A percentile compares a stretch with the other conserved stretches of the same genome.
These are phyloP conservation scores for Botia almorhae DNA, from an alignment of 2,797 vertebrate species.

Conservation along the genomic window DNA sequence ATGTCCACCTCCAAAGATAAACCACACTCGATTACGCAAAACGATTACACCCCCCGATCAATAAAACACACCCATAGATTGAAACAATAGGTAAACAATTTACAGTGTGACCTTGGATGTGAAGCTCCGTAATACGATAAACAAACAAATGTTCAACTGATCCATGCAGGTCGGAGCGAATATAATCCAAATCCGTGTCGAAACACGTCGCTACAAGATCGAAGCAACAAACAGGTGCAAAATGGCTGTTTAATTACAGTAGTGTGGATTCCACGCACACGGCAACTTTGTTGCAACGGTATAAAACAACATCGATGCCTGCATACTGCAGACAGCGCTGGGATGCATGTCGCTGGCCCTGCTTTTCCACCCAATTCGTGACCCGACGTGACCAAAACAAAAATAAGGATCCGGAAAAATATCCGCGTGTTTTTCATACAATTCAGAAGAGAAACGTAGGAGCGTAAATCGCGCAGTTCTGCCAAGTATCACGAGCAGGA, in stretches of 20 bases:
- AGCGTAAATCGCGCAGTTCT: conserved; percentile 63
- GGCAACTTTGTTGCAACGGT: conserved; percentile 81
- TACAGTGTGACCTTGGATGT: conserved; percentile 81
- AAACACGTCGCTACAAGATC: conserved; percentile 67
- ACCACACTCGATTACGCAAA: conserved; percentile 66
- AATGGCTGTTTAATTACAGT: conserved; percentile 70
- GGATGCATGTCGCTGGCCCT: conserved; percentile 77
- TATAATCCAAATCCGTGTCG: conserved; percentile 67
- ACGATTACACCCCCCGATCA: conserved; percentile 53
- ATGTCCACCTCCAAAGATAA: conserved; percentile 58
- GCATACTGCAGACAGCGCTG: conserved; percentile 73
- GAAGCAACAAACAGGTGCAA: conserved; percentile 78
- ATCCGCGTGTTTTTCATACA: conserved; percentile 54
- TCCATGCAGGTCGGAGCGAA: conserved; percentile 66
- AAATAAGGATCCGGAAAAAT: conserved; percentile 60
- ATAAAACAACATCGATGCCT: conserved; percentile 64
- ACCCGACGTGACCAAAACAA: conserved; percentile 71
- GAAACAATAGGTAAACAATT: conserved; percentile 69
- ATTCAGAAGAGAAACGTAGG: conserved; percentile 56
- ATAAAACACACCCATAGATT: conserved; percentile 55
- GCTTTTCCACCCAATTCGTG: conserved; percentile 77
- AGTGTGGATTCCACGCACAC: conserved; percentile 70
- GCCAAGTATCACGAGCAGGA: conserved; percentile 64
- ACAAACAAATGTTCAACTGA: conserved; percentile 75
- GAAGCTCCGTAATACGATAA: conserved; percentile 74